Evolutionary conservation across 2,888 invertebrate genomes (phyloP).

Genomic region (Cantharis lateralis): DNA sequence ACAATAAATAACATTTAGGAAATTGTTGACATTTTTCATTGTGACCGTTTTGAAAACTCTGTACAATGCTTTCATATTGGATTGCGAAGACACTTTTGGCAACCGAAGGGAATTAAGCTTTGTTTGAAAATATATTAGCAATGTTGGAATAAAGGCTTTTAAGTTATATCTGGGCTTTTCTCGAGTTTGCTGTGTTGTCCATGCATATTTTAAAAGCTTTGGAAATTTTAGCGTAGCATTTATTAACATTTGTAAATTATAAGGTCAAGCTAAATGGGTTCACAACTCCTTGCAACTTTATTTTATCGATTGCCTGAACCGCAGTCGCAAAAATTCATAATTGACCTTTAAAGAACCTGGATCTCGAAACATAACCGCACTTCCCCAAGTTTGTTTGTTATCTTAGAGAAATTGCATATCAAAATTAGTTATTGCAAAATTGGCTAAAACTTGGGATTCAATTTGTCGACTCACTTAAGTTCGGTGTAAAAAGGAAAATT

Average conservation of each 20-base stretch:
- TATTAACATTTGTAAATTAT: slow-evolving; percentile 1
- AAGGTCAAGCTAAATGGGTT: not conserved
- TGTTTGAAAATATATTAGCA: slow-evolving; percentile 3
- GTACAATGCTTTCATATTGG: not conserved
- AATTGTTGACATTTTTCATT: slow-evolving; percentile 2
- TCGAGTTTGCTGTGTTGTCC: not conserved
- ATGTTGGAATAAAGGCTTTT: slow-evolving; percentile 3
- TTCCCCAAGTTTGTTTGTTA: not conserved
- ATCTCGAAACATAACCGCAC: not conserved
- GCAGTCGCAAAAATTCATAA: not conserved
- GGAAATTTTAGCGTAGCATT: not conserved
- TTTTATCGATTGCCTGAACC: not conserved
- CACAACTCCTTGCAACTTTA: not conserved
- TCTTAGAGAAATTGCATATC: not conserved
- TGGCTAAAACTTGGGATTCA: not conserved
- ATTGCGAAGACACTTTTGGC: not conserved
- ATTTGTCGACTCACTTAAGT: not conserved
- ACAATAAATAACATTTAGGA: not conserved
- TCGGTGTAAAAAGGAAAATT: not conserved
- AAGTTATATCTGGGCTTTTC: slow-evolving; percentile 1
- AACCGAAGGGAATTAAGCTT: not conserved
- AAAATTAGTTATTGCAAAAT: not conserved
- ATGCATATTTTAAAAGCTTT: slow-evolving; percentile 1
- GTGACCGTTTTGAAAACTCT: not conserved
- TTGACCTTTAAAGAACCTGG: not conserved